Percentiles rank a stretch among this genome's conserved stretches.
These are phyloP conservation scores for Lasiurus cinereus DNA, from an alignment of 2,113 vertebrate genomes.

Conservation along the genomic window DNA sequence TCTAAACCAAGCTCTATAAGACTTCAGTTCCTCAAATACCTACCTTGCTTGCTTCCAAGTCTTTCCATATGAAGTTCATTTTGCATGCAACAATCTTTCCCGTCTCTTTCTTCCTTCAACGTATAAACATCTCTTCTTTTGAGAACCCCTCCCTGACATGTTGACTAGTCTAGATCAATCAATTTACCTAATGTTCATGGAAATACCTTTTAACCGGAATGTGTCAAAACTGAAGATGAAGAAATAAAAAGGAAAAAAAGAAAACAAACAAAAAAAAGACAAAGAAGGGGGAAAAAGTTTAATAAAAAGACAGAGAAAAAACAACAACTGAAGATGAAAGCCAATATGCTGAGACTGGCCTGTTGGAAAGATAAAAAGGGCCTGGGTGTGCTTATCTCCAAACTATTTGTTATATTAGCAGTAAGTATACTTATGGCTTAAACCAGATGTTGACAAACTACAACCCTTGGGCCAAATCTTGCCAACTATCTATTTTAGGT, in stretches of 20 bases:
- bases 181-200: background rate
- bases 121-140: background rate
- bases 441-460: background rate
- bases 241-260: no score
- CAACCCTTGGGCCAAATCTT: background rate
- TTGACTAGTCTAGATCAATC: background rate
- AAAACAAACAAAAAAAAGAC: no score
- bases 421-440: background rate
- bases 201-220: background rate
- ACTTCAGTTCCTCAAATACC: background rate
- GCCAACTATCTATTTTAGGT: background rate
- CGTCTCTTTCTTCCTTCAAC: background rate
- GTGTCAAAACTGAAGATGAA: slow-evolving; percentile 21
- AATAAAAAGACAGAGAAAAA: no score
- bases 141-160: background rate
- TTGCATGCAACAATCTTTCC: background rate
- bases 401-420: background rate
- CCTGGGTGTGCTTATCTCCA: background rate
- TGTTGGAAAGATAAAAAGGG: background rate
- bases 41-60: background rate
- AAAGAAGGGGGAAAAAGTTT: no score
- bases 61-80: background rate
- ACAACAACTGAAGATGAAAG: background rate
- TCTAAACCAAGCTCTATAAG: background rate
- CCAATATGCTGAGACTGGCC: background rate